Percentiles rank a stretch among this genome's conserved stretches.
phyloP scores from a whole-genome alignment of 2,113 vertebrate species.

The Oryzias melastigma region DNA sequence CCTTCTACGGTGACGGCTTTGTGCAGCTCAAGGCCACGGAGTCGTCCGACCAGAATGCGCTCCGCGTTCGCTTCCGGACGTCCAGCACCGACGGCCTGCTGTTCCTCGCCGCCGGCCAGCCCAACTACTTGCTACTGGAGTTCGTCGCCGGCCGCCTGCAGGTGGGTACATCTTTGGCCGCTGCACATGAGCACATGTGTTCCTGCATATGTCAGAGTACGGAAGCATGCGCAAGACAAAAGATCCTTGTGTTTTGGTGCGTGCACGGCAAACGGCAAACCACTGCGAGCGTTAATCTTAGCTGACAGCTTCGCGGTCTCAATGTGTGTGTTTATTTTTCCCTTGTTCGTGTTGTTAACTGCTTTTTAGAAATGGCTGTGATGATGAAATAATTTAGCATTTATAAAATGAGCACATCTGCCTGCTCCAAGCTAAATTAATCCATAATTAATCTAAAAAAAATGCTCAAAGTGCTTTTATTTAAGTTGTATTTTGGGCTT shows the following conservation, averaged over 20 bases:
- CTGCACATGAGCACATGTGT: constrained; percentile 45
- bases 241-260: constrained; percentile 10
- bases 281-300: constrained; percentile 12
- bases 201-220: constrained; percentile 34
- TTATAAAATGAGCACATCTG: too few species aligned
- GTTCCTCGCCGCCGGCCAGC: constrained; percentile 85
- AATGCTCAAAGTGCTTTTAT: too few species aligned
- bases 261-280: background rate
- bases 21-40: constrained; percentile 80
- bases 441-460: too few species aligned
- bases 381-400: too few species aligned
- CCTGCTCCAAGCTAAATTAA: too few species aligned
- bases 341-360: too few species aligned
- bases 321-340: background rate
- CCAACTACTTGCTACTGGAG: constrained; percentile 81
- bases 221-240: constrained; percentile 6
- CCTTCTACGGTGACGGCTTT: constrained; percentile 76
- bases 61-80: constrained; percentile 84
- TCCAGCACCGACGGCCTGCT: constrained; percentile 83
- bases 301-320: constrained; percentile 39
- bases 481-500: too few species aligned
- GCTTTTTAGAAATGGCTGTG: too few species aligned
- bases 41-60: constrained; percentile 71
- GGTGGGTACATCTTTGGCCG: constrained; percentile 72
- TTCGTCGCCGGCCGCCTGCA: constrained; percentile 79